Percentiles rank a stretch among this genome's conserved stretches.
phyloP scores from a whole-genome alignment of 2,797 vertebrate genomes.

The Sebastes nivosus region DNA sequence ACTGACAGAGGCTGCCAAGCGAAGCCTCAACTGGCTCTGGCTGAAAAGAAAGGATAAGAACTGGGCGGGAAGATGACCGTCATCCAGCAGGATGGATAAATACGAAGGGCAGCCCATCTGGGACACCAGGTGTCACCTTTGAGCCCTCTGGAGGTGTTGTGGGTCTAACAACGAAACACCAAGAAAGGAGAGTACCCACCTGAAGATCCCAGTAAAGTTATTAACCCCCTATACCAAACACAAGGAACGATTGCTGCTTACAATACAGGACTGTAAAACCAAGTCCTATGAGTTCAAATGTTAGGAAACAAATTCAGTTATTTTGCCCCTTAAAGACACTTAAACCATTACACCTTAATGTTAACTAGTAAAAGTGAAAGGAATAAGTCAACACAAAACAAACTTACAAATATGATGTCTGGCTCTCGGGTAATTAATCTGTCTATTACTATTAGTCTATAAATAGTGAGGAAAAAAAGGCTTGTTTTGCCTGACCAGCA shows the following conservation, averaged over 20 bases:
- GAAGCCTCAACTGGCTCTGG: background rate
- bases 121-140: background rate
- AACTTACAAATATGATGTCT: background rate
- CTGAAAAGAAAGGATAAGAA: background rate
- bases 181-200: background rate
- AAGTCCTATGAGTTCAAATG: background rate
- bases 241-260: background rate
- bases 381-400: background rate
- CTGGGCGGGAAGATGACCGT: background rate
- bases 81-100: background rate
- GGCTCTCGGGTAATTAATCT: background rate
- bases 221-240: background rate
- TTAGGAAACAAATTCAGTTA: background rate
- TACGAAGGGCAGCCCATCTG: accelerated
- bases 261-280: background rate
- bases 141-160: background rate
- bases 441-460: background rate
- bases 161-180: background rate
- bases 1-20: background rate
- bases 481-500: background rate
- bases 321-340: background rate
- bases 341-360: background rate
- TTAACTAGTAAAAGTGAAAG: background rate
- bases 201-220: background rate
- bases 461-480: background rate